These are phyloP conservation scores for Antedon mediterranea DNA, from an alignment of 53 echinoderm and acorn worm species.

Conservation along the genomic window DNA sequence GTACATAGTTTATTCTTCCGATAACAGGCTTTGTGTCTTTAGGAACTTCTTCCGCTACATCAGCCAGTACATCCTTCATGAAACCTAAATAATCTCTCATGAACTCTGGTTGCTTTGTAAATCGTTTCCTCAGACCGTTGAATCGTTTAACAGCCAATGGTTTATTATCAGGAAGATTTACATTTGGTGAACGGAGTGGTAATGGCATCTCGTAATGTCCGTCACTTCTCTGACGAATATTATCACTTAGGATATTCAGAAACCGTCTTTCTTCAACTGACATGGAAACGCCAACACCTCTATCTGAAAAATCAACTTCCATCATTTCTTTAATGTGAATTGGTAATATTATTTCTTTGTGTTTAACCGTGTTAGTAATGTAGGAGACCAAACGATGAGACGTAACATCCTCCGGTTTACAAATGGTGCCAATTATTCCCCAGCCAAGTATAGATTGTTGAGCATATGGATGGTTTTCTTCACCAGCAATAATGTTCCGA, in stretches of 20 bases:
- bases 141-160: constrained; percentile 23
- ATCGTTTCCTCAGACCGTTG: constrained; percentile 15
- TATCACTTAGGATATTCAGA: background rate
- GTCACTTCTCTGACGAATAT: background rate
- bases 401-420: background rate
- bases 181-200: background rate
- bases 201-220: constrained; percentile 29
- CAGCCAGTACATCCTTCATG: constrained; percentile 10
- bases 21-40: background rate
- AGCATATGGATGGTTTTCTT: constrained; percentile 15
- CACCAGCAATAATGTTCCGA: constrained; percentile 11
- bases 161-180: constrained; percentile 15
- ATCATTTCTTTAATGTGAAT: background rate
- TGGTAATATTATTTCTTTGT: background rate
- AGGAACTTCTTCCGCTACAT: constrained; percentile 6
- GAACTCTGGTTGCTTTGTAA: constrained; percentile 17
- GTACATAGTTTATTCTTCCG: constrained; percentile 26
- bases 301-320: constrained; percentile 23
- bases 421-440: constrained; percentile 11
- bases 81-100: constrained; percentile 11
- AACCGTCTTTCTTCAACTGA: constrained; percentile 19
- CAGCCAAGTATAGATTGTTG: constrained; percentile 12
- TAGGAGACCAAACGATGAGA: background rate
- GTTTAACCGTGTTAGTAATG: background rate
- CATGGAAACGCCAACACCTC: constrained; percentile 1